Evolutionary conservation across 1,140 invertebrate species (phyloP), one percentile per base, ranked within the genome.

Genomic region (Sycobia sp.): DNA sequence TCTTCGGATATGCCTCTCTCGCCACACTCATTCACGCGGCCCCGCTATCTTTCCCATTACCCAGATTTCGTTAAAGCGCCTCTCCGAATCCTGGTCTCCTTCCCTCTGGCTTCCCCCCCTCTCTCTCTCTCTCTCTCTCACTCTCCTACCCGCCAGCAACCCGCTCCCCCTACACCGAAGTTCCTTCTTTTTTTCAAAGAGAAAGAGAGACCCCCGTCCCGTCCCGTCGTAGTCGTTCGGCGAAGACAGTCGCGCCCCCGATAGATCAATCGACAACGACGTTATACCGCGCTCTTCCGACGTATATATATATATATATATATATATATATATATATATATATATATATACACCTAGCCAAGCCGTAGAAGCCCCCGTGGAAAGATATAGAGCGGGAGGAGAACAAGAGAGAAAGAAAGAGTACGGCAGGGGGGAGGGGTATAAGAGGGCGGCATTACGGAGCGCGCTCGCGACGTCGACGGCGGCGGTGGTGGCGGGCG

Each of bases 251-350:
- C 7, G 51, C n/a, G 67, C 67, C 67, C 29, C 68, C 74, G 73
- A 78, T 77, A 79, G 76, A 79, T 79, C 76, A 76, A 78, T 77
- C 73, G 74, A 71, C 67, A 70, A 71, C 71, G 71, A 74, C 76
- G 72, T 69, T 25, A 69, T 59, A 50, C 13, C 25, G 29, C 10
- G 25, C n/a, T 18, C 1, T 7, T 1, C 5, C 14, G n/a, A n/a
- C n/a, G 27, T 20, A 16, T 49, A 20, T 1, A 25, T 38, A 20
- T 38, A 41, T n/a, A n/a, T n/a, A n/a, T n/a, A n/a, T n/a, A n/a
- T n/a, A n/a, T n/a, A n/a, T n/a, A n/a, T n/a, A n/a, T n/a, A n/a
- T n/a, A n/a, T n/a, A n/a, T n/a, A n/a, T n/a, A n/a, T n/a, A n/a
- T n/a, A n/a, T n/a, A n/a, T n/a, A n/a, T n/a, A n/a, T n/a, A n/a